Conservation (phyloP, 2,797 vertebrate species). For the Morelia viridis region DNA sequence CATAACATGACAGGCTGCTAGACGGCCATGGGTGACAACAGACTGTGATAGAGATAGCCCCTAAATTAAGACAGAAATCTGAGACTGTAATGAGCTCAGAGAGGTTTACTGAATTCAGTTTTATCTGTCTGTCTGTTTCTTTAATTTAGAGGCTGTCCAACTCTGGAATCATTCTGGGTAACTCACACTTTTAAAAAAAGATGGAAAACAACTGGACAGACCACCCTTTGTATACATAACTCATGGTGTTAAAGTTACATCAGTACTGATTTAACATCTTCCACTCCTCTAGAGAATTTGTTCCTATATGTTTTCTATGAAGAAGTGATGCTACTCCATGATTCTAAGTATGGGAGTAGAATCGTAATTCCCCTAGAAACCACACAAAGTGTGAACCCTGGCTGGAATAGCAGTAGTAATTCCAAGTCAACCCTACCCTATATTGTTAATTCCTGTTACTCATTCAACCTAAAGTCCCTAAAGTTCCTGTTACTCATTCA, state of each 20-base stretch:
- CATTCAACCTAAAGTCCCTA: background rate
- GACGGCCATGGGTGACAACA: background rate
- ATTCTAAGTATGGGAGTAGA: background rate
- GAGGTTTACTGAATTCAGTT: background rate
- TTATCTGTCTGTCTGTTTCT: background rate
- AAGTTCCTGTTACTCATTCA: background rate
- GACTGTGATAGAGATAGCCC: too few relatives aligned
- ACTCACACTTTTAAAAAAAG: background rate
- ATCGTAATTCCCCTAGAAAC: background rate
- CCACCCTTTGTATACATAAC: background rate
- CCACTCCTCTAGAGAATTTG: background rate
- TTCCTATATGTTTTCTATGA: background rate
- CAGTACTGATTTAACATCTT: background rate
- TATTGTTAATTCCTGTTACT: background rate
- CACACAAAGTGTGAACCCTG: background rate
- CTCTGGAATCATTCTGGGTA: background rate
- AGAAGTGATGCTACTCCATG: background rate
- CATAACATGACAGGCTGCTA: background rate
- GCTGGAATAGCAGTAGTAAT: too few relatives aligned
- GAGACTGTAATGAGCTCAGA: background rate
- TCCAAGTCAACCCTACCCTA: background rate
- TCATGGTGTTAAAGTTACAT: background rate
- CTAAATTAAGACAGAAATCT: background rate
- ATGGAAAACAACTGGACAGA: background rate
- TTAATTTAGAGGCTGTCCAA: background rate